Conservation (phyloP, 2,113 vertebrate species). For the Physeter macrocephalus region DNA sequence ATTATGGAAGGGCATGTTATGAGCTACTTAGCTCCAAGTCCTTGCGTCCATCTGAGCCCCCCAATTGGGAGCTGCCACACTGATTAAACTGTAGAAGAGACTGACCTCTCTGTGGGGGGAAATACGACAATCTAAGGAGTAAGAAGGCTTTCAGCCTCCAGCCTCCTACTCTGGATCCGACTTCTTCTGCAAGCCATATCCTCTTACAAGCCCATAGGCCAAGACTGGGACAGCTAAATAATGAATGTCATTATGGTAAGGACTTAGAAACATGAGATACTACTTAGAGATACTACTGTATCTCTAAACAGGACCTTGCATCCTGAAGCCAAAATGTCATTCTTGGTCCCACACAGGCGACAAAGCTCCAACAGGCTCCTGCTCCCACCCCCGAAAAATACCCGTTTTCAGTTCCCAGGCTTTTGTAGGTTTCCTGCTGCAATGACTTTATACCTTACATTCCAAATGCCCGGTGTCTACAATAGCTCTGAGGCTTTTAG, state of each 20-base stretch:
- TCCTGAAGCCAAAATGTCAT: not conserved
- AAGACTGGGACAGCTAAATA: no score
- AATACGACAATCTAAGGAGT: not conserved
- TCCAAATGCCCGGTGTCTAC: not conserved
- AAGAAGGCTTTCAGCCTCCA: not conserved
- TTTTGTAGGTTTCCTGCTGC: not conserved
- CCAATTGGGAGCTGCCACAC: accelerated
- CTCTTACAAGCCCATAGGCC: not conserved
- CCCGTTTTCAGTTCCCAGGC: not conserved
- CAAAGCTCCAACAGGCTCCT: not conserved
- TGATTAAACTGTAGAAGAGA: not conserved
- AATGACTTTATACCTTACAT: not conserved
- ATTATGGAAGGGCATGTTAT: not conserved
- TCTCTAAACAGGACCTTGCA: not conserved
- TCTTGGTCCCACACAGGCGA: not conserved
- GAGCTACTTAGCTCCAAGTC: not conserved
- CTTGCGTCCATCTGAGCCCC: not conserved
- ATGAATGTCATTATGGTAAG: no score
- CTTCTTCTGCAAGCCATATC: not conserved
- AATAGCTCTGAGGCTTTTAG: not conserved
- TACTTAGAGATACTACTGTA: not conserved
- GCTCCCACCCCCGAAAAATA: not conserved
- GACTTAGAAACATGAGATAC: no score
- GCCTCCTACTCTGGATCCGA: not conserved
- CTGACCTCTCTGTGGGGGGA: not conserved